These are phyloP conservation scores for Aldabrachelys gigantea DNA, from an alignment of 2,113 vertebrate genomes.

Conservation along the genomic window DNA sequence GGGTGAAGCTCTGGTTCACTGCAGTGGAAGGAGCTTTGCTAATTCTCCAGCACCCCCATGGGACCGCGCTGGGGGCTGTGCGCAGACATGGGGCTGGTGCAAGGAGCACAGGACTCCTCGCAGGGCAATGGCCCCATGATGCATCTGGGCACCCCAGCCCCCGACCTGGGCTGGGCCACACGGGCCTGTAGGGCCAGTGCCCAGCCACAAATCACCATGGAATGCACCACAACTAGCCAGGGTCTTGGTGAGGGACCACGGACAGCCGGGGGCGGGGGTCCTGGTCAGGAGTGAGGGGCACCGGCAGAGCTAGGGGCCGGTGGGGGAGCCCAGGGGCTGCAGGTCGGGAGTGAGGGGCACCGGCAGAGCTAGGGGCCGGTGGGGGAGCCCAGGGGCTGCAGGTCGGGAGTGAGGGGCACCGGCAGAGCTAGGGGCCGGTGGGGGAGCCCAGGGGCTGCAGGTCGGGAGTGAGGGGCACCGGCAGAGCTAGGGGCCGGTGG, in stretches of 20 bases:
- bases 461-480: too few species aligned
- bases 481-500: too few species aligned
- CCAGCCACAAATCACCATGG: not conserved
- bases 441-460: not conserved
- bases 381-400: not conserved
- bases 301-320: too few species aligned
- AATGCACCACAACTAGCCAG: not conserved
- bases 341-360: not conserved
- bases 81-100: too few species aligned
- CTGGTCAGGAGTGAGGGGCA: too few species aligned
- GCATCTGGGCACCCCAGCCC: not conserved
- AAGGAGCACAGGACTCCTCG: not conserved
- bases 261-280: not conserved
- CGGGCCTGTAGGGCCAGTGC: not conserved
- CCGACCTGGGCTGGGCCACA: not conserved
- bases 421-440: too few species aligned
- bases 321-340: too few species aligned
- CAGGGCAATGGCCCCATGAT: not conserved
- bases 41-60: not conserved
- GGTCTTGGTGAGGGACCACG: too few species aligned
- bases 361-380: not conserved
- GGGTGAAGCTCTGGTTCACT: not conserved
- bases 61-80: not conserved
- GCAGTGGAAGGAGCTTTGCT: not conserved
- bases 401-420: too few species aligned